phyloP scores from a whole-genome alignment of 2,888 invertebrate genomes.

The Nymphalis polychloros region DNA sequence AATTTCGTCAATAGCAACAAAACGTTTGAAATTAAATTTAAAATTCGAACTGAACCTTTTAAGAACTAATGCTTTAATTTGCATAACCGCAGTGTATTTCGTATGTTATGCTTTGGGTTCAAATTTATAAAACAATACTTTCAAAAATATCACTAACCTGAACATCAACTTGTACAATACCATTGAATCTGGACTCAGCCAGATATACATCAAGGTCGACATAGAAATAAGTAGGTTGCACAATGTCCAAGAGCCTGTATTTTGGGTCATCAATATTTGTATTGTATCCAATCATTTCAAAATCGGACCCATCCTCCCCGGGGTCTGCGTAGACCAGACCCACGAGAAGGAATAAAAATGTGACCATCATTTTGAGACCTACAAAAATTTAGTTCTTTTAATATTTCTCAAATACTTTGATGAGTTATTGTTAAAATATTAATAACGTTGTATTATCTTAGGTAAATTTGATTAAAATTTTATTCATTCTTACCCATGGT shows the following conservation, averaged over 20 bases:
- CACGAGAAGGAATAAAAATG: constrained; percentile 51
- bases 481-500: constrained; percentile 61
- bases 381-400: constrained; percentile 23
- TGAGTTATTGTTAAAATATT: not conserved
- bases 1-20: too few species aligned
- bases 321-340: constrained; percentile 56
- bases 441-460: not conserved
- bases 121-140: not conserved
- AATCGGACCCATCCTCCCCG: constrained; percentile 56
- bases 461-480: not conserved
- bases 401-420: not conserved
- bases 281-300: constrained; percentile 54
- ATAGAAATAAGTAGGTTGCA: constrained; percentile 55
- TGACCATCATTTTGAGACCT: constrained; percentile 61
- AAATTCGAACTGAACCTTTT: too few species aligned
- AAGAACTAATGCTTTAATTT: too few species aligned
- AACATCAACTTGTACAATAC: constrained; percentile 53
- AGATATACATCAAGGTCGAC: constrained; percentile 66
- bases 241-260: constrained; percentile 60
- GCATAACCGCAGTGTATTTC: too few species aligned
- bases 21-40: too few species aligned
- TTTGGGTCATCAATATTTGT: constrained; percentile 61
- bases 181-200: constrained; percentile 55
- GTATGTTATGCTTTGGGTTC: too few species aligned
- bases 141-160: constrained; percentile 51